Evolutionary conservation across 2,797 vertebrate genomes (phyloP).

Genomic region (Myioborus miniatus): DNA sequence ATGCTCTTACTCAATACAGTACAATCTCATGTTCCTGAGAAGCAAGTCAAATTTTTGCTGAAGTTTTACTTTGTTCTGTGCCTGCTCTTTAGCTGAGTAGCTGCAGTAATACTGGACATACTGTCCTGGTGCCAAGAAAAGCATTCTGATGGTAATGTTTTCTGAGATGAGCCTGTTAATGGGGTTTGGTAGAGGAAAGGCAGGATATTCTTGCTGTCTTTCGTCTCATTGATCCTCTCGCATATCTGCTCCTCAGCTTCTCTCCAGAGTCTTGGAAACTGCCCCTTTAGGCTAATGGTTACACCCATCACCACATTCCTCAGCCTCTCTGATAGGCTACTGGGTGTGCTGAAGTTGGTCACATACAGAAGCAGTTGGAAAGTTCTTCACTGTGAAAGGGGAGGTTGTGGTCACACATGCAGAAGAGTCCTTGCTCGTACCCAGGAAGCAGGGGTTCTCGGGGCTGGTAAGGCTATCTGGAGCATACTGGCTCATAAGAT

Average conservation of each 20-base stretch:
- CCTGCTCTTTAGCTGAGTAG: background rate
- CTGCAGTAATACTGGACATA: background rate
- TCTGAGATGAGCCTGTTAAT: background rate
- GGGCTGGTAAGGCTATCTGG: background rate
- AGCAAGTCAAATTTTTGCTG: background rate
- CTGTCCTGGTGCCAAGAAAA: background rate
- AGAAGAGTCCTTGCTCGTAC: background rate
- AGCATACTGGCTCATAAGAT: background rate
- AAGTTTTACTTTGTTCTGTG: background rate
- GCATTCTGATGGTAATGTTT: background rate
- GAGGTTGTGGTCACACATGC: background rate
- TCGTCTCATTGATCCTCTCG: background rate
- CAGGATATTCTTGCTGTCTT: background rate
- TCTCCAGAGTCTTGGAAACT: background rate
- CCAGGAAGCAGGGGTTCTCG: background rate
- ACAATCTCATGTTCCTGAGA: background rate
- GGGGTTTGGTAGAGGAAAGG: background rate
- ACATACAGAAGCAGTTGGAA: background rate
- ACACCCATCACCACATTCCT: background rate
- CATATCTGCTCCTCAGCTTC: background rate
- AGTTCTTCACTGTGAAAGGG: background rate
- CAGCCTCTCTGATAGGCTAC: background rate
- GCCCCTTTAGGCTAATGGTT: background rate
- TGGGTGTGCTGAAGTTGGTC: background rate
- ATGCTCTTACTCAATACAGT: background rate